A percentile compares a stretch with the other conserved stretches of the same genome.
These are phyloP conservation scores for Glossophaga mutica DNA, from an alignment of 2,797 vertebrate species.

Conservation along the genomic window DNA sequence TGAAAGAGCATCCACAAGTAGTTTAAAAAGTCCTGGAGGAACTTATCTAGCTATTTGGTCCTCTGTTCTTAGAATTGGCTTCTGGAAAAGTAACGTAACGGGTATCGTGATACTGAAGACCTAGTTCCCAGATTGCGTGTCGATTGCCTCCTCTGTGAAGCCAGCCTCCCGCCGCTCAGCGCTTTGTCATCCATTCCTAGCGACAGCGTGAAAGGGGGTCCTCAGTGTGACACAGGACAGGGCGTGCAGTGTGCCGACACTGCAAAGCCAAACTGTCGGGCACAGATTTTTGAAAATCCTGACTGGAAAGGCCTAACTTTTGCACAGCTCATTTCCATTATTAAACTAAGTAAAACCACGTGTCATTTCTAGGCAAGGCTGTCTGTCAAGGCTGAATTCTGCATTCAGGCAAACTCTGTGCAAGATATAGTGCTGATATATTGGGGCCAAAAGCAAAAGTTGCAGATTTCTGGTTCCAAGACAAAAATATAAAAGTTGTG, in stretches of 20 bases:
- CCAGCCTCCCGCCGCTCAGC: too few species aligned
- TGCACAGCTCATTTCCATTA: not conserved
- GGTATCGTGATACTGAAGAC: not conserved
- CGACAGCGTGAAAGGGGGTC: not conserved
- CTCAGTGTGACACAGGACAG: rapidly evolving
- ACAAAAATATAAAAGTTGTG: not conserved
- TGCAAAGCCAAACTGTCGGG: not conserved
- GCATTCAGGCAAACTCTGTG: not conserved
- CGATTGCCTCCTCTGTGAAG: not conserved
- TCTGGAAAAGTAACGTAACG: not conserved
- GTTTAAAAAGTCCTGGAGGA: not conserved
- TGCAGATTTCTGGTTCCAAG: not conserved
- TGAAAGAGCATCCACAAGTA: not conserved
- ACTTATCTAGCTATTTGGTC: not conserved
- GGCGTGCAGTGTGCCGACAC: not conserved
- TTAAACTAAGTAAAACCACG: not conserved
- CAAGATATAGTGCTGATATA: not conserved
- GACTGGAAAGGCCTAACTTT: not conserved
- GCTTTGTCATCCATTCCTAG: not conserved
- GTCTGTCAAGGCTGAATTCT: not conserved
- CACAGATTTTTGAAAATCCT: not conserved
- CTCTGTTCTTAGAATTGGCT: not conserved
- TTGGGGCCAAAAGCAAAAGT: not conserved
- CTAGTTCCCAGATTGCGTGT: not conserved
- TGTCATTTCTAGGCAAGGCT: not conserved